Base-by-base conservation (phyloP, 2,113 vertebrate species). In the Leptobrachium leishanense region DNA sequence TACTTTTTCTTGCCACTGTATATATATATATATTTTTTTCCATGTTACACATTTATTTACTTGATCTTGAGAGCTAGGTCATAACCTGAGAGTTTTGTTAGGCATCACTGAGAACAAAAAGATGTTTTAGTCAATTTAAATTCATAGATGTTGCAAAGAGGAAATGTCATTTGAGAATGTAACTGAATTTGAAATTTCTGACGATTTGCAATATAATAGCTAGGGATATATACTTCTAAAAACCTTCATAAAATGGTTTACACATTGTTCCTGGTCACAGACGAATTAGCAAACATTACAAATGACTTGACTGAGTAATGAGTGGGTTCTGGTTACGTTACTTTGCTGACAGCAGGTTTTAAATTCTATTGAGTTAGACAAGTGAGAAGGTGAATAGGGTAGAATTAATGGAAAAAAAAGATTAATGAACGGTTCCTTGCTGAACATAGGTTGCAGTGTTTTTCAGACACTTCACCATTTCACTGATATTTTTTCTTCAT, bases 371-470 rank as follows among this genome's bases (percentile, higher is more conserved):
- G 88, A 92, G 86, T 85, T 83, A 86, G 87, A 87, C 85, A 53
- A 85, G 85, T 79, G 84, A 85, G 86, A 88, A 89, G 89, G 88
- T 89, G 88, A 91, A 86, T 86, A 86, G 90, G 86, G 84, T 87
- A 89, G 91, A 91, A 90, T 92, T 91, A 89, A 84, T 87, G 90
- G 90, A 89, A 92, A 74, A 89, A 92, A 74, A 87, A 90, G 87
- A 92, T 91, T 91, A 92, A 92, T 90, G 90, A 92, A 85, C 83
- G 87, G 83, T 89, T 89, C 83, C 85, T 82, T 89, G 84, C 86
- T 86, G 87, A 88, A 85, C 88, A 90, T 76, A 91, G 87, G 86
- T 85, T 84, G 83, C 86, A 86, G 86, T 89, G 89, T 92, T 90
- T 84, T 86, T 85, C 85, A 86, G 87, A 86, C 83, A 77, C 85